A percentile compares a stretch with the other conserved stretches of the same genome.
These are phyloP conservation scores for Patella caerulea DNA, from an alignment of 2,888 invertebrate species.

Conservation along the genomic window DNA sequence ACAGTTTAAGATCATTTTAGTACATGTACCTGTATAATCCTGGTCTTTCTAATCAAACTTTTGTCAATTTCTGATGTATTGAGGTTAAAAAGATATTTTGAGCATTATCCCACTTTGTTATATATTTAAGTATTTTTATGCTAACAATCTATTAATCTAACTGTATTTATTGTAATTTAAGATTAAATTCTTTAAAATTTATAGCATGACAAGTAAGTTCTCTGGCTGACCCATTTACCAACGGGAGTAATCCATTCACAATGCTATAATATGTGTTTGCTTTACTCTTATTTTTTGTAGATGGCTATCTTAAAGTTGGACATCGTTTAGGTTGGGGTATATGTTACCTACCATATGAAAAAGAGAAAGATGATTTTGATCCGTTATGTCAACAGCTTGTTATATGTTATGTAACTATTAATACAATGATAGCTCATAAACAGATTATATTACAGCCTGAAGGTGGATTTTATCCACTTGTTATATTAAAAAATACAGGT, in stretches of 20 bases:
- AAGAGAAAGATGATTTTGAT: slow-evolving; percentile 49
- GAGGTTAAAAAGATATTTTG: too few species aligned
- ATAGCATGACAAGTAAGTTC: too few species aligned
- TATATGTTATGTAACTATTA: slow-evolving; percentile 62
- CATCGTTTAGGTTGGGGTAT: slow-evolving; percentile 67
- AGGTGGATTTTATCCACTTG: slow-evolving; percentile 66
- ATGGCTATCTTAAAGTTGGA: slow-evolving; percentile 45
- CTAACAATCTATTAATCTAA: not conserved
- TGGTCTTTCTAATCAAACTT: too few species aligned
- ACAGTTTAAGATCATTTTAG: too few species aligned
- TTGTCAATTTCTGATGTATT: too few species aligned
- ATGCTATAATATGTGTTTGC: not conserved
- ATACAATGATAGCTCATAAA: slow-evolving; percentile 55
- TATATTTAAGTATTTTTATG: not conserved
- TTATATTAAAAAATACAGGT: slow-evolving; percentile 59
- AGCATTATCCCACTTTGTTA: too few species aligned
- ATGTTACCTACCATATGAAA: slow-evolving; percentile 56
- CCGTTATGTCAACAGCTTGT: slow-evolving; percentile 63
- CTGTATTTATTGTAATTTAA: not conserved
- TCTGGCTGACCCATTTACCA: not conserved
- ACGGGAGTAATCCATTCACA: not conserved
- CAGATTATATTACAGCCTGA: slow-evolving; percentile 66
- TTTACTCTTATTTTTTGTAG: slow-evolving; percentile 33
- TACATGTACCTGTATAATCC: too few species aligned
- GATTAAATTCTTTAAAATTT: not conserved